Conservation (phyloP, 2,797 vertebrate genomes). For the Phyllotis vaccarum region DNA sequence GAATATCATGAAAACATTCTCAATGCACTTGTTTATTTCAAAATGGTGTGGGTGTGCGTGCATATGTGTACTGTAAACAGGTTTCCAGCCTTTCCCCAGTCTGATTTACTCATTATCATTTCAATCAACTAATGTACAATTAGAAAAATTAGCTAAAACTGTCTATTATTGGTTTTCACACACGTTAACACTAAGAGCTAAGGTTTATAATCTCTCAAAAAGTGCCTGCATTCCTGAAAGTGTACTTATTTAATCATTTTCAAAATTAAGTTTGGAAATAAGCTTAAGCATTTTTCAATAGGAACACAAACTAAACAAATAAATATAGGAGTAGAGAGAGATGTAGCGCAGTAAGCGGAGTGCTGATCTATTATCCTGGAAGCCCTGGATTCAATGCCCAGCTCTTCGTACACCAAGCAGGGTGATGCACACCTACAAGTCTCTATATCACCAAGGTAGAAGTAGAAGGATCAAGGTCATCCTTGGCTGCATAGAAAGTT, state of each 20-base stretch:
- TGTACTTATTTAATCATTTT: not conserved
- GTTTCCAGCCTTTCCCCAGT: not conserved
- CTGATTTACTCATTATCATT: not conserved
- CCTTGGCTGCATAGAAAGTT: not conserved
- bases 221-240: not conserved
- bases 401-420: not conserved
- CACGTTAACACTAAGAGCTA: not conserved
- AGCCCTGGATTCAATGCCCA: not conserved
- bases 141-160: slow-evolving; percentile 1
- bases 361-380: not conserved
- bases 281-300: not conserved
- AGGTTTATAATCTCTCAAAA: not conserved
- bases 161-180: not conserved
- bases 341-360: not conserved
- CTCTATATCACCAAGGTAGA: not conserved
- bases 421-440: not conserved
- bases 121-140: not conserved
- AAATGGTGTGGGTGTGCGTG: slow-evolving; percentile 55
- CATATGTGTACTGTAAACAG: not conserved
- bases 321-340: no score
- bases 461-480: not conserved
- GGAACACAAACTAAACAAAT: not conserved
- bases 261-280: not conserved
- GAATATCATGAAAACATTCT: slow-evolving; percentile 64
- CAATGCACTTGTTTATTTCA: slow-evolving; percentile 77